Evolutionary conservation across 2,113 vertebrate species (phyloP).

Genomic region (Callaeas wilsoni): DNA sequence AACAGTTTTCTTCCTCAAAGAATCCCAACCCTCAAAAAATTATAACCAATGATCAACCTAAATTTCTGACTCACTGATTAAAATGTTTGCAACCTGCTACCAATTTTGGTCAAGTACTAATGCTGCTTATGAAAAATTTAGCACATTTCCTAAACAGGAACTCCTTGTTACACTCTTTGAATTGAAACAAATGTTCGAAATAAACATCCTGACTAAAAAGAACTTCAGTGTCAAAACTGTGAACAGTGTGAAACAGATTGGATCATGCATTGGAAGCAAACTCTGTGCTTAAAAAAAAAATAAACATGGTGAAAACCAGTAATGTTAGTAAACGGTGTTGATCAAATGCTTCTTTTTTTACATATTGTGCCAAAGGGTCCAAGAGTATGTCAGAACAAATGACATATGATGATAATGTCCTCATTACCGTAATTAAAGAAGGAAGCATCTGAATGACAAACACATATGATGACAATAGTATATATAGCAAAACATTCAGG

Average conservation of each 20-base stretch:
- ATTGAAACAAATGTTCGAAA: background rate
- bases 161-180: background rate
- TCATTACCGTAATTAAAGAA: background rate
- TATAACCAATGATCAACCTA: background rate
- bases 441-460: background rate
- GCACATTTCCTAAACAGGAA: background rate
- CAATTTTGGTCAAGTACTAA: background rate
- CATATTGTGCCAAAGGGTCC: background rate
- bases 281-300: background rate
- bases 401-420: background rate
- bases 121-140: background rate
- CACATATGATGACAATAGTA: background rate
- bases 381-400: background rate
- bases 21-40: background rate
- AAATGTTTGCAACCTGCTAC: background rate
- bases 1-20: background rate
- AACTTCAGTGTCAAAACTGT: background rate
- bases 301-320: background rate
- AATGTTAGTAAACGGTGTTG: background rate
- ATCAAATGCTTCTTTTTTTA: background rate
- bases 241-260: background rate
- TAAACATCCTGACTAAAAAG: constrained; percentile 11
- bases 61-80: background rate
- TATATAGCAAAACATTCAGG: background rate
- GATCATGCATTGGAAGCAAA: constrained; percentile 3